These are phyloP conservation scores for Papilio gigon DNA, from an alignment of 2,888 invertebrate genomes.

Conservation along the genomic window DNA sequence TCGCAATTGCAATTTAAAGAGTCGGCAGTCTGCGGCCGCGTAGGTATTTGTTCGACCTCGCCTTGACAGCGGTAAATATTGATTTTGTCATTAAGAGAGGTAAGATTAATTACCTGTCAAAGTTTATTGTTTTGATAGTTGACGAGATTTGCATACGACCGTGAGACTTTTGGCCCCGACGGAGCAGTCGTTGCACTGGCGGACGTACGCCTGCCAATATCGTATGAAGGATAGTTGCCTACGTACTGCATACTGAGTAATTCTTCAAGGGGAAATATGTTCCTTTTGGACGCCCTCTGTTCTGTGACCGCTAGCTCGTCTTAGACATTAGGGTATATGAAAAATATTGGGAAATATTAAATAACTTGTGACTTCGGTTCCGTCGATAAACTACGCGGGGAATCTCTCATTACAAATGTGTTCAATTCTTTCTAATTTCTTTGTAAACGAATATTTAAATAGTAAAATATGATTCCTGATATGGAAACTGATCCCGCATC, in stretches of 20 bases:
- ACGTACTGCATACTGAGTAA: neutral
- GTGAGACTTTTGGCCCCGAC: constrained; percentile 6
- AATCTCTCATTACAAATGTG: neutral
- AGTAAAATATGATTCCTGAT: constrained; percentile 15
- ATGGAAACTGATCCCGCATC: constrained; percentile 30
- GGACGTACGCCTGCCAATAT: neutral
- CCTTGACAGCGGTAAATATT: constrained; percentile 50
- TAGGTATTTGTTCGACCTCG: constrained; percentile 44
- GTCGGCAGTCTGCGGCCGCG: constrained; percentile 41
- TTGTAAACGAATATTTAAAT: neutral
- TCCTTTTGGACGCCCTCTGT: too few relatives aligned
- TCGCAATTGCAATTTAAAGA: constrained; percentile 29
- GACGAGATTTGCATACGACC: constrained; percentile 16
- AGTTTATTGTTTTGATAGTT: constrained; percentile 56
- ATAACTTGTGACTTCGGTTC: neutral
- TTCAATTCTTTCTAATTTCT: neutral
- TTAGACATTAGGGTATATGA: too few relatives aligned
- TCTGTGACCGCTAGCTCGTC: too few relatives aligned
- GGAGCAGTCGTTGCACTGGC: neutral
- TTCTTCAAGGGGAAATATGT: too few relatives aligned
- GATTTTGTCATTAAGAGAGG: constrained; percentile 59
- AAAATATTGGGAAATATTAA: too few relatives aligned
- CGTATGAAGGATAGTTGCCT: neutral
- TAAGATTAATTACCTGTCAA: constrained; percentile 61
- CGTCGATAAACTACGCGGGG: neutral